Percentiles rank a stretch among this genome's conserved stretches.
Conservation (phyloP, 2,797 vertebrate genomes). For the Echeneis naucrates region DNA sequence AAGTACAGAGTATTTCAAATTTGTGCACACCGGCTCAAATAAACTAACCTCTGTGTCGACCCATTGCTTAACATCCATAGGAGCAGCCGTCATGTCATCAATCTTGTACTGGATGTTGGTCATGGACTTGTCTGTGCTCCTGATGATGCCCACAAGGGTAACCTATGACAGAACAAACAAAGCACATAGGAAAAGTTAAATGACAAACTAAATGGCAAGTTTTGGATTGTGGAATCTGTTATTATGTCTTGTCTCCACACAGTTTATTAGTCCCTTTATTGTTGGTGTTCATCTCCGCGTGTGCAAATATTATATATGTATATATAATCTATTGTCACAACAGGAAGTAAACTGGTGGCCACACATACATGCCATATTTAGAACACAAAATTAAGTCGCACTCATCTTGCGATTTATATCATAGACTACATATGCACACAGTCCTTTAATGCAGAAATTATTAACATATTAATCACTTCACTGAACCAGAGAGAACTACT, state of each 20-base stretch:
- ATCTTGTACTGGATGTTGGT: conserved; percentile 98
- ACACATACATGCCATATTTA: too few species aligned
- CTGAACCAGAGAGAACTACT: too few species aligned
- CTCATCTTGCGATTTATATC: too few species aligned
- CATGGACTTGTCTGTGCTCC: conserved; percentile 94
- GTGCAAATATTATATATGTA: too few species aligned
- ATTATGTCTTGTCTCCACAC: too few species aligned
- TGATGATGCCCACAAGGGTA: conserved; percentile 91
- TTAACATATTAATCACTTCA: neutral
- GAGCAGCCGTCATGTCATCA: conserved; percentile 95
- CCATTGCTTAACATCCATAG: conserved; percentile 98
- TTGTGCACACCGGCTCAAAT: neutral
- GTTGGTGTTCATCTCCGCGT: too few species aligned
- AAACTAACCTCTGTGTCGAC: conserved; percentile 93
- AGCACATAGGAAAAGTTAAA: neutral
- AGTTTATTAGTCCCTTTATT: too few species aligned
- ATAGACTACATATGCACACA: neutral
- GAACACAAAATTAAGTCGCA: too few species aligned
- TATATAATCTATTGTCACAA: too few species aligned
- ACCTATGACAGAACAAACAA: conserved; percentile 81
- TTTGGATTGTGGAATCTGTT: too few species aligned
- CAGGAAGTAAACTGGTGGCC: too few species aligned
- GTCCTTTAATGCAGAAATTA: neutral
- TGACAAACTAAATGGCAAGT: too few species aligned
- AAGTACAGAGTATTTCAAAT: neutral